Conservation (phyloP, 2,888 invertebrate genomes). For the Agrochola circellaris region DNA sequence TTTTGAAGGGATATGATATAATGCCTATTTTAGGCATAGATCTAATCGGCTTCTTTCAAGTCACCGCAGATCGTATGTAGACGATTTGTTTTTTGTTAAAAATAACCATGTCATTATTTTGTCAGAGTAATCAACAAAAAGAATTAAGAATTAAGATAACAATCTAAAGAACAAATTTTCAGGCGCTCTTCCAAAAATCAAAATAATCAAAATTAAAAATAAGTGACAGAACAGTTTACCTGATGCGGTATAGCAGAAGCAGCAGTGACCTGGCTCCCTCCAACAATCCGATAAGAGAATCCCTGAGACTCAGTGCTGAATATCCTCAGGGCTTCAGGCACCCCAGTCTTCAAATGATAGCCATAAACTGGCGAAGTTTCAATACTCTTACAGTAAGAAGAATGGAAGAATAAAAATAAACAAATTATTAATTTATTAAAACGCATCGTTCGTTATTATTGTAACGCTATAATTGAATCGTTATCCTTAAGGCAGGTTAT, state of each 20-base stretch:
- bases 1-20: no score
- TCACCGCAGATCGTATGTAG: not conserved
- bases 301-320: slow-evolving; percentile 56
- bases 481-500: slow-evolving; percentile 5
- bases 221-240: slow-evolving; percentile 61
- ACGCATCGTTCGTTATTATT: slow-evolving; percentile 39
- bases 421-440: slow-evolving; percentile 31
- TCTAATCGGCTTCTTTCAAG: not conserved
- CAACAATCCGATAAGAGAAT: slow-evolving; percentile 72
- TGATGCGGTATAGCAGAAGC: slow-evolving; percentile 75
- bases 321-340: slow-evolving; percentile 73
- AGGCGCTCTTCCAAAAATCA: no score
- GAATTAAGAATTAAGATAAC: not conserved
- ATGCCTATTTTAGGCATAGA: not conserved
- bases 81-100: not conserved
- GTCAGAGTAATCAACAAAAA: no score
- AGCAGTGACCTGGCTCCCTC: slow-evolving; percentile 72
- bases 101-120: not conserved
- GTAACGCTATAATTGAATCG: slow-evolving; percentile 3
- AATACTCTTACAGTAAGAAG: slow-evolving; percentile 44
- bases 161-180: not conserved
- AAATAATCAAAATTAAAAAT: not conserved
- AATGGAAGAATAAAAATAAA: slow-evolving; percentile 51
- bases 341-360: slow-evolving; percentile 77
- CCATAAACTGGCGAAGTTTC: slow-evolving; percentile 62